A percentile compares a stretch with the other conserved stretches of the same genome.
Evolutionary conservation across 1,140 invertebrate genomes (phyloP).

Genomic region (Pseudomyrmex gracilis): DNA sequence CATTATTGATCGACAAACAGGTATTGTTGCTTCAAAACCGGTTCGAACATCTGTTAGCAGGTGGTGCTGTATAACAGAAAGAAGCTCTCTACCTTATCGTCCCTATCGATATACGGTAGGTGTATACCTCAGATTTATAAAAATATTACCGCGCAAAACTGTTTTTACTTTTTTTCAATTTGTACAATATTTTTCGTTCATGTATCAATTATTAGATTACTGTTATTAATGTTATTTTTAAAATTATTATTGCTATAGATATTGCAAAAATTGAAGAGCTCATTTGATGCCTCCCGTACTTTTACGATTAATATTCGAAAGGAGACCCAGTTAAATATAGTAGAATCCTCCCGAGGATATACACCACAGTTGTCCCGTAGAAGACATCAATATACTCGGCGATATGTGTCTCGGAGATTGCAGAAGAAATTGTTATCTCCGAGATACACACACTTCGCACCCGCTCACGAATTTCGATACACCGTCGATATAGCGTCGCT

Average conservation of each 20-base stretch:
- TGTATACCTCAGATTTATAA: slow-evolving; percentile 13
- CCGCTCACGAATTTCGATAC: slow-evolving; percentile 33
- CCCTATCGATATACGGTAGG: slow-evolving; percentile 23
- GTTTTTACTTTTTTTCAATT: not conserved
- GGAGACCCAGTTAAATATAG: slow-evolving; percentile 28
- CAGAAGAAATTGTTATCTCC: slow-evolving; percentile 40
- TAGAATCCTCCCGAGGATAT: not conserved
- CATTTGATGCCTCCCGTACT: not conserved
- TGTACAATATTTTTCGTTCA: too few species aligned
- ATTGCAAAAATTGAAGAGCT: too few species aligned
- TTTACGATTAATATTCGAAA: slow-evolving; percentile 24
- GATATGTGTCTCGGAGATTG: slow-evolving; percentile 33
- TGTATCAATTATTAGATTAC: too few species aligned
- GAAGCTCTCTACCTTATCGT: slow-evolving; percentile 70
- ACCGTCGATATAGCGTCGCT: slow-evolving; percentile 19
- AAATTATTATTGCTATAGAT: too few species aligned
- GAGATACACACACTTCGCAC: slow-evolving; percentile 27
- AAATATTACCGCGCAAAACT: too few species aligned
- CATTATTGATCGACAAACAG: slow-evolving; percentile 42
- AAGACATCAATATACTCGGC: slow-evolving; percentile 14
- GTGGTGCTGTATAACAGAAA: slow-evolving; percentile 65
- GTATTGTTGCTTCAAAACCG: slow-evolving; percentile 9
- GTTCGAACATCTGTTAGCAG: slow-evolving; percentile 54
- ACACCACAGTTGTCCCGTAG: slow-evolving; percentile 19
- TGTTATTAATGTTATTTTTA: too few species aligned